These are phyloP conservation scores for Xiphophorus birchmanni DNA, from an alignment of 2,797 vertebrate species.

Conservation along the genomic window DNA sequence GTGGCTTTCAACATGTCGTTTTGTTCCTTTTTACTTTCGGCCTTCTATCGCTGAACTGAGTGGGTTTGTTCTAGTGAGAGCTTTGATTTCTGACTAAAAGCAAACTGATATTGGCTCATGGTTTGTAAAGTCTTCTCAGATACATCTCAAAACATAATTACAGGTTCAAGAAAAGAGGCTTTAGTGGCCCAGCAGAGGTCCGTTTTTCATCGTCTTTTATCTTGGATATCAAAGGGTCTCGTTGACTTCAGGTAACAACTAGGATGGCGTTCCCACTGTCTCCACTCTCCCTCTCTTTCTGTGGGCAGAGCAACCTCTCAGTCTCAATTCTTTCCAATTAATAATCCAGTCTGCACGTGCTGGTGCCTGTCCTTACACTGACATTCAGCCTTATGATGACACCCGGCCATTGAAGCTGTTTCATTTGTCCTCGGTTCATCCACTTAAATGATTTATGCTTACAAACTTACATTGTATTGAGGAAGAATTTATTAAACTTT, in stretches of 20 bases:
- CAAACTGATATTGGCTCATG: background rate
- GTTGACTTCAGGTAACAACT: background rate
- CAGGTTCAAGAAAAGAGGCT: background rate
- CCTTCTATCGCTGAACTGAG: background rate
- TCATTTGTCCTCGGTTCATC: background rate
- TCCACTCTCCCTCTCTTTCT: background rate
- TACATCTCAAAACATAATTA: background rate
- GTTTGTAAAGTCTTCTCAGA: background rate
- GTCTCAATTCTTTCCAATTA: background rate
- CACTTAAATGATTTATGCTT: background rate
- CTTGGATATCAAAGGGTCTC: background rate
- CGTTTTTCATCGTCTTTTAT: background rate
- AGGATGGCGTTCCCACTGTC: background rate
- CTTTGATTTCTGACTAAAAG: conserved; percentile 2
- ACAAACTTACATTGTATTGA: background rate
- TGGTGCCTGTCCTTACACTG: background rate
- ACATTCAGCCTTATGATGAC: background rate
- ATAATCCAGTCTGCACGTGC: background rate
- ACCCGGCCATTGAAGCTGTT: background rate
- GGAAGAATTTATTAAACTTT: too few species aligned
- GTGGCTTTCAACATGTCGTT: background rate
- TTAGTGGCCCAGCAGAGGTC: background rate
- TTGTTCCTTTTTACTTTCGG: background rate
- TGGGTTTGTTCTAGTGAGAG: background rate
- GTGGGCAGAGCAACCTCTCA: background rate